Conservation (phyloP, 1,140 invertebrate genomes). For the Zophobas atratus region DNA sequence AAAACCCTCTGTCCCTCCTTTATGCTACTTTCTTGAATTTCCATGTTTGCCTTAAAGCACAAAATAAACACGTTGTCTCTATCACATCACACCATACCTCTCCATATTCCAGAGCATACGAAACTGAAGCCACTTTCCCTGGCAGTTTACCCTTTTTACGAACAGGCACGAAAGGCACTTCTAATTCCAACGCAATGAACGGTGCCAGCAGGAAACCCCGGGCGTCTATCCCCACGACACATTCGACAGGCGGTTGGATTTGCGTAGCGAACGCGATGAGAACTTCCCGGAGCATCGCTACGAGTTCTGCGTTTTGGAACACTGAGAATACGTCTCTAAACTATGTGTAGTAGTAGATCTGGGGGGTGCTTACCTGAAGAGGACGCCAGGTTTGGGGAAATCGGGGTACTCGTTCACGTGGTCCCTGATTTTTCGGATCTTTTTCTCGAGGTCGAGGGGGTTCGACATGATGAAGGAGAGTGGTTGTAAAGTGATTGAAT, state of each 20-base stretch:
- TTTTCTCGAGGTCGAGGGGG: too few species aligned
- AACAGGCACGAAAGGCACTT: slow-evolving; percentile 91
- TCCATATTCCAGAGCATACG: slow-evolving; percentile 93
- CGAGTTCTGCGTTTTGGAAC: slow-evolving; percentile 80
- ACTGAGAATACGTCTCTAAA: slow-evolving; percentile 94
- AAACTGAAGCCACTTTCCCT: slow-evolving; percentile 79
- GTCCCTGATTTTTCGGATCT: too few species aligned
- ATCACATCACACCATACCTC: slow-evolving; percentile 70
- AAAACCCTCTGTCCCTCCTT: slow-evolving; percentile 81
- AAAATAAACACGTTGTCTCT: too few species aligned
- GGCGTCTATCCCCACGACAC: slow-evolving; percentile 91
- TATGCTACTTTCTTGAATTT: slow-evolving; percentile 85
- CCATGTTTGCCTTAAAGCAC: slow-evolving; percentile 82
- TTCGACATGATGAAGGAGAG: too few species aligned
- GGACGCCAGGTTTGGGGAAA: too few species aligned
- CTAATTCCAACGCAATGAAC: slow-evolving; percentile 84
- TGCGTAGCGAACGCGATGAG: slow-evolving; percentile 77
- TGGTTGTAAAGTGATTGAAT: too few species aligned
- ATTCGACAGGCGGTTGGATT: slow-evolving; percentile 78
- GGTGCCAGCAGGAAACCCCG: slow-evolving; percentile 96
- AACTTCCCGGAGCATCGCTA: slow-evolving; percentile 81
- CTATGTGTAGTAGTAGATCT: too few species aligned
- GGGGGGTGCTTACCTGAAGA: too few species aligned
- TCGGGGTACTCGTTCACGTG: too few species aligned
- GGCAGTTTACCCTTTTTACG: slow-evolving; percentile 97